Base-by-base conservation (phyloP, 2,888 invertebrate species). In the Conchocele bisecta region DNA sequence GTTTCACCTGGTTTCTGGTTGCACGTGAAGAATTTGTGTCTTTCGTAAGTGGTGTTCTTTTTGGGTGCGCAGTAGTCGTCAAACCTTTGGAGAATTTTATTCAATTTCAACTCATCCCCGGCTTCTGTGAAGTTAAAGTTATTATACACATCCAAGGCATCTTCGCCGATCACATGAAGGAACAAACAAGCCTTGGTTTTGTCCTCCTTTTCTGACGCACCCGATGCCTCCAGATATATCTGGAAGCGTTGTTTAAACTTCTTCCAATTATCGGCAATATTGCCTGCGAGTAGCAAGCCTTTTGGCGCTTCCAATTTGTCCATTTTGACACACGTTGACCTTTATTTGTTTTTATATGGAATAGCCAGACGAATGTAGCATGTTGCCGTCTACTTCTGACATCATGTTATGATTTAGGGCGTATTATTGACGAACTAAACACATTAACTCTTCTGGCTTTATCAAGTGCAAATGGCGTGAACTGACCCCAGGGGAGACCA, bases 251-350 rank as follows among this genome's bases (percentile, higher is more conserved):
- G 33, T 7, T 53, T 31, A 11, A 31, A 9, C 4, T n/a, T 35
- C 24, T 33, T 48, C 53, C 53, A 33, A 17, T 31, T 33, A 15
- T 56, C 41, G 4, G 26, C 24, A 11, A 41, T 3, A 9, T 41
- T n/a, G 9, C 26, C 24, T n/a, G n/a, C n/a, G 13, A 35, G 35
- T 4, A 53, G 24, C 3, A 53, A 22, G 3, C 20, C 20, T 33
- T 53, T 53, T 3, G 33, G 53, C 24, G 53, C 35, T 33, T 53
- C 17, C 7, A 53, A 29, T 9, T 53, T 53, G 29, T 53, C 53
- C 53, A 53, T 53, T 20, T 26, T 51, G n/a, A n/a, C n/a, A n/a
- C n/a, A n/a, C n/a, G n/a, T n/a, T n/a, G n/a, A n/a, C n/a, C n/a
- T n/a, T n/a, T n/a, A n/a, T n/a, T n/a, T n/a, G n/a, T n/a, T n/a